Percentiles rank a stretch among this genome's conserved stretches.
Evolutionary conservation across 2,797 vertebrate species (phyloP).

Genomic region (Monodelphis domestica): DNA sequence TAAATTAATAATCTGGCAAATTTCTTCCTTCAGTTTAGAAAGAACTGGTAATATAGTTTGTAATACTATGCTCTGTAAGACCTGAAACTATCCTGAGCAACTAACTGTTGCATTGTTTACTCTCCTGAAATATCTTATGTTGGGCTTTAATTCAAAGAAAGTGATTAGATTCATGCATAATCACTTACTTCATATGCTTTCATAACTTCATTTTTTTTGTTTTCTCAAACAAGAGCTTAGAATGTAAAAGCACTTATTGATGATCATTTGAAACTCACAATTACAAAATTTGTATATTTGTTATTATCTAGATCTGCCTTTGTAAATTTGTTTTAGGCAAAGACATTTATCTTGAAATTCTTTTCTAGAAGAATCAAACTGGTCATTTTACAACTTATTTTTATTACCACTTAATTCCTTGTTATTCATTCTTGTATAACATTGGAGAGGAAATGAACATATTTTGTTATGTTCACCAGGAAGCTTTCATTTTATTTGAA

Average conservation of each 20-base stretch:
- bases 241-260: conserved; percentile 30
- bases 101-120: conserved; percentile 7
- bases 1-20: conserved; percentile 65
- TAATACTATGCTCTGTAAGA: conserved; percentile 56
- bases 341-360: not conserved
- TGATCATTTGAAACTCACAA: conserved; percentile 7
- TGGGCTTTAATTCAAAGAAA: conserved; percentile 44
- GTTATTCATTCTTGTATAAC: not conserved
- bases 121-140: conserved; percentile 20
- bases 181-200: conserved; percentile 22
- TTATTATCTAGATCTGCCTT: not conserved
- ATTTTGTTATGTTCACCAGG: conserved; percentile 19
- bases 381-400: not conserved
- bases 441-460: conserved; percentile 3
- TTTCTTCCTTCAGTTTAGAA: conserved; percentile 53
- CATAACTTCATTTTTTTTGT: conserved; percentile 14
- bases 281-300: conserved; percentile 13
- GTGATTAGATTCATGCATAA: conserved; percentile 8
- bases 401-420: not conserved
- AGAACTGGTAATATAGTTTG: conserved; percentile 67
- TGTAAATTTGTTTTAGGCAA: not conserved
- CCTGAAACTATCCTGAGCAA: conserved; percentile 30
- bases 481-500: not conserved
- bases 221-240: conserved; percentile 33
- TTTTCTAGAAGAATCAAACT: not conserved